Evolutionary conservation across 2,797 vertebrate species (phyloP).

Genomic region (Takifugu rubripes): DNA sequence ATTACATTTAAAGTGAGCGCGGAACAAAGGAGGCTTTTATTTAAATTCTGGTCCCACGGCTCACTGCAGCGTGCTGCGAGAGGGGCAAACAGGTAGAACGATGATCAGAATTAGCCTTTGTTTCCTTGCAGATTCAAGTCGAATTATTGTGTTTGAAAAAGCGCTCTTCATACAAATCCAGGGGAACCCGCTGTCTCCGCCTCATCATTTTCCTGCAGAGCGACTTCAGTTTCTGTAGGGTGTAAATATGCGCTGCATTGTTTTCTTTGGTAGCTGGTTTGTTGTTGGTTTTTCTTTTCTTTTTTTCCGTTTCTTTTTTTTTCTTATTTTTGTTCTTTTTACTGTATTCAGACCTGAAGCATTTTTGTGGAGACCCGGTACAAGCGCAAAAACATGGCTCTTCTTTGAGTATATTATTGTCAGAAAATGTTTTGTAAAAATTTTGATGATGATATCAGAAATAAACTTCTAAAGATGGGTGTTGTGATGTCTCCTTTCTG

Average conservation of each 20-base stretch:
- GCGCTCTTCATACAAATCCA: slow-evolving; percentile 34
- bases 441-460: slow-evolving; percentile 85
- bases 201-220: slow-evolving; percentile 62
- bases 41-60: slow-evolving; percentile 41
- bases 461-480: slow-evolving; percentile 82
- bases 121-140: slow-evolving; percentile 36
- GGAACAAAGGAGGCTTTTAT: slow-evolving; percentile 51
- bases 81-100: slow-evolving; percentile 38
- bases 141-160: slow-evolving; percentile 35
- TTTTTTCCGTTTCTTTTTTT: slow-evolving; percentile 16
- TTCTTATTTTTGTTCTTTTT: slow-evolving; percentile 56
- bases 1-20: slow-evolving; percentile 61
- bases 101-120: slow-evolving; percentile 40
- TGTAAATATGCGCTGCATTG: slow-evolving; percentile 81
- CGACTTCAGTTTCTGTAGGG: slow-evolving; percentile 58
- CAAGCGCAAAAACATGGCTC: slow-evolving; percentile 80
- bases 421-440: slow-evolving; percentile 86
- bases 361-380: slow-evolving; percentile 78
- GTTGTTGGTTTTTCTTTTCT: slow-evolving; percentile 52
- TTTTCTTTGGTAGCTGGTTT: slow-evolving; percentile 70
- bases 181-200: slow-evolving; percentile 45
- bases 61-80: slow-evolving; percentile 12
- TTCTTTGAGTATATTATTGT: slow-evolving; percentile 85
- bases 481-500: slow-evolving; percentile 10
- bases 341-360: slow-evolving; percentile 73